Conservation (phyloP, 2,888 invertebrate genomes). For the Xylota segnis region DNA sequence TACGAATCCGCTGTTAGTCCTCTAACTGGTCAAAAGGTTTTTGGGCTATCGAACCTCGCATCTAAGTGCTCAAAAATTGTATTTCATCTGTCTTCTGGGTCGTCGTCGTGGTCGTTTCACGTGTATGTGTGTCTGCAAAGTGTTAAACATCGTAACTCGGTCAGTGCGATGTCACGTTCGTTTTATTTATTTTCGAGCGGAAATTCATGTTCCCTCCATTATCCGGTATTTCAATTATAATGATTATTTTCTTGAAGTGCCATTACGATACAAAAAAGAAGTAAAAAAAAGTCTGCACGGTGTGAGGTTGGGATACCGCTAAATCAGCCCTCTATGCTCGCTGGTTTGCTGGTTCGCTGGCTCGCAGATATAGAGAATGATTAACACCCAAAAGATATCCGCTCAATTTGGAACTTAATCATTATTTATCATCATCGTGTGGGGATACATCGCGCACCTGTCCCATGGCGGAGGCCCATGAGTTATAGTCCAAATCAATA, state of each 20-base stretch:
- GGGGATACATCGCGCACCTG: slow-evolving; percentile 64
- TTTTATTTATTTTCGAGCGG: slow-evolving; percentile 46
- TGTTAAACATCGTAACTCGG: slow-evolving; percentile 49
- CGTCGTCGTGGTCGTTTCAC: background rate
- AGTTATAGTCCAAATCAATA: slow-evolving; percentile 74
- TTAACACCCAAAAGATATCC: slow-evolving; percentile 74
- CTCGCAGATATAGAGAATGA: slow-evolving; percentile 34
- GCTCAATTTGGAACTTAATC: slow-evolving; percentile 73
- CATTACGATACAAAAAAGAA: slow-evolving; percentile 26
- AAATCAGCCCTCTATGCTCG: slow-evolving; percentile 47
- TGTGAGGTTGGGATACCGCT: slow-evolving; percentile 41
- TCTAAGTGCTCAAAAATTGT: slow-evolving; percentile 35
- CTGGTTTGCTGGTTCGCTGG: too few relatives aligned
- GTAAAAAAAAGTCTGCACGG: slow-evolving; percentile 16
- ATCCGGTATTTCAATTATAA: slow-evolving; percentile 64
- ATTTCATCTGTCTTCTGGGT: slow-evolving; percentile 8
- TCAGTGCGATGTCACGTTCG: slow-evolving; percentile 59
- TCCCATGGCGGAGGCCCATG: slow-evolving; percentile 47
- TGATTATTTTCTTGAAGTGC: slow-evolving; percentile 51
- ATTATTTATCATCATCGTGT: slow-evolving; percentile 71
- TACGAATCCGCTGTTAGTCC: slow-evolving; percentile 3
- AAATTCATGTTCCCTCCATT: slow-evolving; percentile 47
- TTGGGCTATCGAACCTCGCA: slow-evolving; percentile 52
- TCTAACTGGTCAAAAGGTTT: slow-evolving; percentile 34
- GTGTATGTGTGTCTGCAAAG: slow-evolving; percentile 8